Percentiles rank a stretch among this genome's conserved stretches.
Conservation (phyloP, 2,888 invertebrate species). For the Petrolisthes cinctipes region DNA sequence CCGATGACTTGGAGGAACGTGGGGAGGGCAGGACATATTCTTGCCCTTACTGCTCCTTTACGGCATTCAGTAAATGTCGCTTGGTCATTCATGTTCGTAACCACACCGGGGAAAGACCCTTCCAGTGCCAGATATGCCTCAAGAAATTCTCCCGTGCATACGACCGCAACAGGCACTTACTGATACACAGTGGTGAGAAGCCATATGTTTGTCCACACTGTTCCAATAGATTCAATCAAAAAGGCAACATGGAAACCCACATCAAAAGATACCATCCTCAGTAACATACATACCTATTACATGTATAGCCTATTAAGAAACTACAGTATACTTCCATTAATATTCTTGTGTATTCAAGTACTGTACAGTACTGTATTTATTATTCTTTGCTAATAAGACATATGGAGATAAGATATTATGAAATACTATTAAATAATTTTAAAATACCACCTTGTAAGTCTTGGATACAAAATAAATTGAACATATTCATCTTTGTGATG, state of each 20-base stretch:
- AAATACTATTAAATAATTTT: too few species aligned
- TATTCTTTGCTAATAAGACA: too few species aligned
- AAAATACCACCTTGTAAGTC: too few species aligned
- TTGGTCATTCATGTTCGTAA: constrained; percentile 50
- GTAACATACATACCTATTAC: background rate
- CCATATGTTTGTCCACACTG: background rate
- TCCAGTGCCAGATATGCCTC: constrained; percentile 39
- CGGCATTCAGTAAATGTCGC: background rate
- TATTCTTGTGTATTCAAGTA: too few species aligned
- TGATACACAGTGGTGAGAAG: constrained; percentile 11
- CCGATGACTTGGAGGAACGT: background rate
- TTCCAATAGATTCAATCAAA: background rate
- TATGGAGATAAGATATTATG: too few species aligned
- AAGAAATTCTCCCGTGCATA: constrained; percentile 19
- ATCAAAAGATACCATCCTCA: background rate
- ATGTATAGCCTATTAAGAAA: too few species aligned
- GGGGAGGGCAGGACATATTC: background rate
- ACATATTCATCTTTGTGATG: too few species aligned
- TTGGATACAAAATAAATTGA: too few species aligned
- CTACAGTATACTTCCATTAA: too few species aligned
- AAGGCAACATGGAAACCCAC: background rate
- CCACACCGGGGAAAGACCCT: constrained; percentile 59
- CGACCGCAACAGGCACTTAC: background rate
- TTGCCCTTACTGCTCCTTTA: background rate
- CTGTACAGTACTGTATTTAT: too few species aligned